Evolutionary conservation across 2,888 invertebrate species (phyloP), one percentile per base, ranked within the genome.

Genomic region (Ecdyonurus torrentis): DNA sequence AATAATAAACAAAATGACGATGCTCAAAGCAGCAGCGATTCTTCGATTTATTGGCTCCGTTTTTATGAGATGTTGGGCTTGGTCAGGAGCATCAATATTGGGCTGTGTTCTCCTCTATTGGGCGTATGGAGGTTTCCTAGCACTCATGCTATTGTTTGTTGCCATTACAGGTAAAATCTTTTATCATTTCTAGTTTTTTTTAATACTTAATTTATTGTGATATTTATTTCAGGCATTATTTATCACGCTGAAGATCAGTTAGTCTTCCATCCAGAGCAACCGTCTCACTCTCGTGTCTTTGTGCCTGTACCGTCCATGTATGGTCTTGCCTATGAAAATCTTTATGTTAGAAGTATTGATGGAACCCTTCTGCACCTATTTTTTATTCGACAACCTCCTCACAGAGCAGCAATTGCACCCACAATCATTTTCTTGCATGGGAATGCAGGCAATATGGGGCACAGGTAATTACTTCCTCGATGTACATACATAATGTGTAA

Each of bases 381-480:
- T 72, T 85, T 91, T 70, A 86, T 92, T 66, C 82, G 85, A 69
- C 91, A 91, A 73, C 77, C 83, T 1, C 80, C 80, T 65, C 82
- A 82, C 59, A 81, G 83, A 66, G 83, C 83, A 68, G 81, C 83
- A 67, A 80, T 81, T 70, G 84, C 83, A 62, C 91, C 92, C 0
- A 95, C 95, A 10, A 78, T 96, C 71, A 77, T 96, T 61, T 94
- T 90, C 76, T 85, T 96, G 67, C 96, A 97, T 78, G 96, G 96
- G 3, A 97, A 96, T 82, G 96, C 96, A 62, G 96, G 96, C 18
- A 97, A 96, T 73, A 91, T 96, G 82, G 96, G 96, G 0, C 95
- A 96, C 73, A 85, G 89, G 85, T 85, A 66, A 69, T 69, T 24
- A 25, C 22, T 61, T 10, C 25, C 50, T 62, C 65, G 22, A 61